These are phyloP conservation scores for Periophthalmus magnuspinnatus DNA, from an alignment of 2,797 vertebrate species.

Conservation along the genomic window DNA sequence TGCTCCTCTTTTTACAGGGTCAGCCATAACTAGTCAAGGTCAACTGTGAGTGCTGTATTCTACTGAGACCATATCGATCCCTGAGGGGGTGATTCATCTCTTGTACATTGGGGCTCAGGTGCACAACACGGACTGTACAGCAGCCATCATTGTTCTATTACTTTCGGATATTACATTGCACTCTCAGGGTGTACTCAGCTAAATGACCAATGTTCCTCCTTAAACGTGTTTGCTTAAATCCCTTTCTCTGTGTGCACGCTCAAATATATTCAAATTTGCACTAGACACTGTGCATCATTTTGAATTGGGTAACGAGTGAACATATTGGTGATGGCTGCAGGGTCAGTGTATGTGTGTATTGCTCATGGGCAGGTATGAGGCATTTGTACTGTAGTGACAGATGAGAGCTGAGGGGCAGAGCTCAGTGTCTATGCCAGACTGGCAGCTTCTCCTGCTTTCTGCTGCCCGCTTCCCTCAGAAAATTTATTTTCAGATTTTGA, in stretches of 20 bases:
- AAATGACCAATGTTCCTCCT: conserved; percentile 6
- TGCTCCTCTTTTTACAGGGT: conserved; percentile 14
- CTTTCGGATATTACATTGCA: conserved; percentile 13
- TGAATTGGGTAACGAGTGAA: conserved; percentile 16
- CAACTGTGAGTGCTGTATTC: conserved; percentile 21
- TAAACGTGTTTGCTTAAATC: neutral
- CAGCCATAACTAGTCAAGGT: conserved; percentile 24
- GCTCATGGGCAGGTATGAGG: conserved; percentile 42
- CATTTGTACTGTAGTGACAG: conserved; percentile 58
- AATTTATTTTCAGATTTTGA: conserved; percentile 23
- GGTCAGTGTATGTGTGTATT: conserved; percentile 24
- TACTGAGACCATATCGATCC: conserved; percentile 36
- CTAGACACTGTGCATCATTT: neutral
- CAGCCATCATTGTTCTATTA: conserved; percentile 2
- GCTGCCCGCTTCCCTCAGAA: neutral
- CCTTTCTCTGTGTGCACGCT: neutral
- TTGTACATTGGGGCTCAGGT: conserved; percentile 26
- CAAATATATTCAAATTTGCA: neutral
- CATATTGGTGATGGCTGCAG: conserved; percentile 40
- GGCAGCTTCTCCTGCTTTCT: conserved; percentile 30
- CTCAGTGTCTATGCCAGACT: conserved; percentile 59
- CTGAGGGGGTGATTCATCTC: conserved; percentile 29
- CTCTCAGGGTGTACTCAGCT: neutral
- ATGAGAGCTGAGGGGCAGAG: conserved; percentile 60
- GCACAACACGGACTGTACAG: conserved; percentile 22